Evolutionary conservation across 2,113 vertebrate species (phyloP).

Genomic region (Pterocles burchelli): DNA sequence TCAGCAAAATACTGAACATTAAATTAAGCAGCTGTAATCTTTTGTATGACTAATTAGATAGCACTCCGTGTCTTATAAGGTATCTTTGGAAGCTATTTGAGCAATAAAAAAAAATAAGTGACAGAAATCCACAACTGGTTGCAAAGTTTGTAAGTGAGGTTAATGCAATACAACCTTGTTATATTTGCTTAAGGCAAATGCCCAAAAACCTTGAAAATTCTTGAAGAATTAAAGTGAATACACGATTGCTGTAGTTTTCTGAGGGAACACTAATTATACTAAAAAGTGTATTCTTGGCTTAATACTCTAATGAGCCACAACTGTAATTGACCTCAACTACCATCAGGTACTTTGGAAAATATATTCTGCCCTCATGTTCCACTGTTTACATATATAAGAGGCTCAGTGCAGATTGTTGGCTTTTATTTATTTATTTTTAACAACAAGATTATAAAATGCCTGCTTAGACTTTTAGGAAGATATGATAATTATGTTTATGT

Average conservation of each 20-base stretch:
- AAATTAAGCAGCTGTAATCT: conserved; percentile 17
- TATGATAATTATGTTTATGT: conserved; percentile 64
- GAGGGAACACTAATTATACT: conserved; percentile 35
- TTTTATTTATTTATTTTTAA: conserved; percentile 36
- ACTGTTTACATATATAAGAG: conserved; percentile 14
- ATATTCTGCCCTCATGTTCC: not conserved
- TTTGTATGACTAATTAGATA: conserved; percentile 27
- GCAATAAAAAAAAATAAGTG: not conserved
- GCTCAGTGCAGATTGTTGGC: not conserved
- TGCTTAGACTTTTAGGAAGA: conserved; percentile 21
- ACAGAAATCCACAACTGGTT: not conserved
- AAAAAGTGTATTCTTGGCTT: conserved; percentile 31
- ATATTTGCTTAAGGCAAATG: not conserved
- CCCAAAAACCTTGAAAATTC: not conserved
- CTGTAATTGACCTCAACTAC: conserved; percentile 49
- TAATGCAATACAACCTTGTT: conserved; percentile 6
- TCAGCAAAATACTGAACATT: not conserved
- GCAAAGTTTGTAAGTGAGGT: not conserved
- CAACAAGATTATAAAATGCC: not conserved
- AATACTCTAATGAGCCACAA: conserved; percentile 53
- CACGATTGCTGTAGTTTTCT: not conserved
- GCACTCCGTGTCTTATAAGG: not conserved
- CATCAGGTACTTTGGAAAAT: conserved; percentile 29
- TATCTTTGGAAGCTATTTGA: not conserved
- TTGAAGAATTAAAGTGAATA: conserved; percentile 5